Conservation (phyloP, 2,888 invertebrate species). For the Andrena dorsata region DNA sequence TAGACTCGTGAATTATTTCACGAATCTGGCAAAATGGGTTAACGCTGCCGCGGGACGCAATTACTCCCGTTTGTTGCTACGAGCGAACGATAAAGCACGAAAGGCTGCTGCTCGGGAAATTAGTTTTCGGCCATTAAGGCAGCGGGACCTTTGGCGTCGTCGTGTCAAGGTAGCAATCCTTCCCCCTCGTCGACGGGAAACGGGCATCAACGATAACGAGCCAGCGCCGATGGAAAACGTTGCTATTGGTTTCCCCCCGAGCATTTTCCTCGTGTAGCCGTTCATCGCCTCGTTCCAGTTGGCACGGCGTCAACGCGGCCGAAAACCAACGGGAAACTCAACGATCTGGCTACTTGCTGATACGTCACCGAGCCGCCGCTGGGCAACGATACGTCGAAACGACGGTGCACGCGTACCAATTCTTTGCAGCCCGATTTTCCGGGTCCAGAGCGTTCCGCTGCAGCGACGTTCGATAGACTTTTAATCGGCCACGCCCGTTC, state of each 20-base stretch:
- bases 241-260: not conserved
- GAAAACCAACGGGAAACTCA: slow-evolving; percentile 41
- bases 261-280: not conserved
- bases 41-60: slow-evolving; percentile 19
- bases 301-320: slow-evolving; percentile 47
- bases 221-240: not conserved
- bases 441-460: slow-evolving; percentile 7
- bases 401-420: not conserved
- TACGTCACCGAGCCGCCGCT: slow-evolving; percentile 6
- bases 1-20: slow-evolving; percentile 64
- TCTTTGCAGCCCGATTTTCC: slow-evolving; percentile 20
- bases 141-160: not conserved
- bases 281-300: slow-evolving; percentile 51
- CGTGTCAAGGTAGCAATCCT: slow-evolving; percentile 3
- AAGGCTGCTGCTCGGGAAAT: not conserved
- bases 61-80: slow-evolving; percentile 14
- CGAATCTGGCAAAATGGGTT: slow-evolving; percentile 47
- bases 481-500: slow-evolving; percentile 62
- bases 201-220: slow-evolving; percentile 7
- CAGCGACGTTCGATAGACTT: slow-evolving; percentile 62
- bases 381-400: not conserved
- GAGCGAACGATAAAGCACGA: not conserved
- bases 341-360: slow-evolving; percentile 22
- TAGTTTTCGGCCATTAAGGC: slow-evolving; percentile 1
- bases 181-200: not conserved